Percentiles rank a stretch among this genome's conserved stretches.
phyloP scores from a whole-genome alignment of 1,140 invertebrate species.

The Temnothorax longispinosus region DNA sequence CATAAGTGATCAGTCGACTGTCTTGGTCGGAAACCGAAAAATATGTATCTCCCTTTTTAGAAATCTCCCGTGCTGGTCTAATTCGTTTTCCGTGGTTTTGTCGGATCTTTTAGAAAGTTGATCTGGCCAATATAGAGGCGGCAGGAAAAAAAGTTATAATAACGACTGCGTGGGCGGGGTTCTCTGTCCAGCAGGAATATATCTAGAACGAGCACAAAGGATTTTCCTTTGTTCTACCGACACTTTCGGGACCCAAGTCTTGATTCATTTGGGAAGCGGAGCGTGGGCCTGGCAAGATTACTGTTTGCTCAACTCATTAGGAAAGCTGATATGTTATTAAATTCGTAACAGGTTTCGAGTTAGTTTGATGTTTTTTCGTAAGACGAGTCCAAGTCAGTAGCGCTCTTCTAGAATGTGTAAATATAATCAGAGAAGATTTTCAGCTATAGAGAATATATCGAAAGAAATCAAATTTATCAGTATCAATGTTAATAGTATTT shows the following conservation, averaged over 20 bases:
- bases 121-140: constrained; percentile 57
- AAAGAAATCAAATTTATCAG: neutral
- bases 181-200: constrained; percentile 50
- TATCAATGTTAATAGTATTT: neutral
- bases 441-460: neutral
- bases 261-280: constrained; percentile 13
- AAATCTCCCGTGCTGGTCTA: constrained; percentile 13
- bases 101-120: constrained; percentile 43
- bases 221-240: constrained; percentile 72
- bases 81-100: constrained; percentile 44
- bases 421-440: neutral
- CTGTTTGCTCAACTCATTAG: constrained; percentile 79
- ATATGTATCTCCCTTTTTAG: neutral
- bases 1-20: neutral
- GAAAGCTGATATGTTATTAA: constrained; percentile 72
- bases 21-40: neutral
- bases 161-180: constrained; percentile 71
- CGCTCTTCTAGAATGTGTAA: neutral
- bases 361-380: constrained; percentile 19
- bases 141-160: constrained; percentile 65
- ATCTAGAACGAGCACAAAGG: constrained; percentile 55
- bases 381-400: neutral
- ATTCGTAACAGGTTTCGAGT: constrained; percentile 59
- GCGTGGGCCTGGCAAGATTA: constrained; percentile 17
- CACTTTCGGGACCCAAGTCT: constrained; percentile 31